Conservation (phyloP, 2,113 vertebrate genomes). For the Sigmodon hispidus region DNA sequence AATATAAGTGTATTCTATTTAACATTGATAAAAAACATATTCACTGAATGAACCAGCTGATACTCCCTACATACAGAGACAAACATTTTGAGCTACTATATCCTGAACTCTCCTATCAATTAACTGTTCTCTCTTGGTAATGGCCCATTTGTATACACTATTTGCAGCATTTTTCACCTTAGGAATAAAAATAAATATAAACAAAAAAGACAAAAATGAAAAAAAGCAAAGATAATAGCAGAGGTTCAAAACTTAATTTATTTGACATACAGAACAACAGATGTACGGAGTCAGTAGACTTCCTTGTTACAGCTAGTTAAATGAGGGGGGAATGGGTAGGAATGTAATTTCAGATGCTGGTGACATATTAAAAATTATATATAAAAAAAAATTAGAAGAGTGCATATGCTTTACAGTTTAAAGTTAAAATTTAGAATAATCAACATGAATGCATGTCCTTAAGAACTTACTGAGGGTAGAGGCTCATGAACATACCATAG, state of each 20-base stretch:
- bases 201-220: conserved; percentile 13
- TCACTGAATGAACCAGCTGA: not conserved
- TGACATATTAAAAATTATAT: not conserved
- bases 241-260: conserved; percentile 20
- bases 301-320: not conserved
- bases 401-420: conserved; percentile 15
- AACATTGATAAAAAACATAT: not conserved
- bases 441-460: conserved; percentile 1
- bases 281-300: not conserved
- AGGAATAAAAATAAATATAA: conserved; percentile 1
- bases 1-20: not conserved
- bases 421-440: conserved; percentile 9
- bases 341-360: not conserved
- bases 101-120: not conserved
- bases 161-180: not conserved
- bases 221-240: not conserved
- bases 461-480: not conserved
- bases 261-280: not conserved
- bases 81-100: not conserved
- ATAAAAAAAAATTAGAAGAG: conserved; percentile 15
- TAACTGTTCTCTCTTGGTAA: not conserved
- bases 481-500: not conserved
- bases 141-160: not conserved
- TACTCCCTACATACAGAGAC: not conserved
- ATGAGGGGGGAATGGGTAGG: not conserved